Base-by-base conservation (phyloP, 2,113 vertebrate genomes). In the Panurus biarmicus region DNA sequence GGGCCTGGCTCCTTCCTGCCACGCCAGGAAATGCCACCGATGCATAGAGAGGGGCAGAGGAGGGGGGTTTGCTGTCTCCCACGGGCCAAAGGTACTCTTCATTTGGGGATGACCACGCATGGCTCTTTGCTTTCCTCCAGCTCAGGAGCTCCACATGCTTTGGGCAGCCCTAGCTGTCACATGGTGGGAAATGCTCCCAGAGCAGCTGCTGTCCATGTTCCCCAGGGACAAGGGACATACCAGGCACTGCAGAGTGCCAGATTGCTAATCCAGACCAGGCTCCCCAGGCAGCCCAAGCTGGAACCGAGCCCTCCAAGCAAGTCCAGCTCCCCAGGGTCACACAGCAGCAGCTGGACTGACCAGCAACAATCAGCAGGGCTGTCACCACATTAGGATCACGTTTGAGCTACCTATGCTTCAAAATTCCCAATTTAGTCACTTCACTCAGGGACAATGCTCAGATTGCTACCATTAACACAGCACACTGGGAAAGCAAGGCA, bases 101-200 rank as follows among this genome's bases (percentile, higher is more conserved):
- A 42, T 6, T 10, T 33, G 35, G 50, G 51, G 20, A 58, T 33
- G 38, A 25, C 19, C 38, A 28, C 0, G 12, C 44, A 38, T 14
- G 23, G 38, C 53, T 85, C 61, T 89, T 48, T 7, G 40, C n/a
- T 77, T 44, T 76, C 48, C 57, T 67, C 58, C 25, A 42, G 40
- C 67, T 89, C 26, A 40, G 44, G 21, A 12, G 35, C 71, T 76
- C 72, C 3, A 2, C 2, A 2, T 29, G 73, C 64, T 76, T 77
- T 14, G 23, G 48, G 65, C 79, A 80, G 86, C 72, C 75, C 69
- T 94, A 95, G 90, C 94, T 96, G 94, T 84, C 92, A 50, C 8
- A 65, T 6, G 1, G 33, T 47, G 65, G 70, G 87, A 67, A 89
- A 56, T 0, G 6, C 29, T 93, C 85, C 64, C 54, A 24, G 54